A percentile compares a stretch with the other conserved stretches of the same genome.
These are phyloP conservation scores for Meliscaeva auricollis DNA, from an alignment of 2,888 invertebrate species.

Conservation along the genomic window DNA sequence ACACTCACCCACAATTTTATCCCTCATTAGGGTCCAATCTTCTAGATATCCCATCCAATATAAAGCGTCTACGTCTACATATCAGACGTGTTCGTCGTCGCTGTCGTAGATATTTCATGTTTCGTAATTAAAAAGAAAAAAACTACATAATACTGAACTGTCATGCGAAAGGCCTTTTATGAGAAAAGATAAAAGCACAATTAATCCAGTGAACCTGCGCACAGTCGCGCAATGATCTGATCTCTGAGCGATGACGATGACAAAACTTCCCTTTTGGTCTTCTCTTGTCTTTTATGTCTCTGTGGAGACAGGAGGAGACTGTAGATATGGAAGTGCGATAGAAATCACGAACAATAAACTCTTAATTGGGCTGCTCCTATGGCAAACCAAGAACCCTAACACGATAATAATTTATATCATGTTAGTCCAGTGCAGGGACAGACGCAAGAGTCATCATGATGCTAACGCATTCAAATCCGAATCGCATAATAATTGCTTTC, in stretches of 20 bases:
- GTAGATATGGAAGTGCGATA: conserved; percentile 48
- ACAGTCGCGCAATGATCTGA: not conserved
- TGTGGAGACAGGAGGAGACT: not conserved
- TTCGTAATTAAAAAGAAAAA: conserved; percentile 39
- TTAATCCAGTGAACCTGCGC: conserved; percentile 36
- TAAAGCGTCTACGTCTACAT: not conserved
- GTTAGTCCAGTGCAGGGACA: conserved; percentile 38
- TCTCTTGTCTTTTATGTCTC: not conserved
- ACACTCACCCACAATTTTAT: conserved; percentile 22
- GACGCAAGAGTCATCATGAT: not conserved
- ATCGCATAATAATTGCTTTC: conserved; percentile 65
- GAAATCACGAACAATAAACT: conserved; percentile 60
- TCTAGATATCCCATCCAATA: conserved; percentile 27
- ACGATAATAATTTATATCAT: conserved; percentile 62
- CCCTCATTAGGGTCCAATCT: conserved; percentile 24
- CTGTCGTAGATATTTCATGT: conserved; percentile 27
- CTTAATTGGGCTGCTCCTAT: conserved; percentile 62
- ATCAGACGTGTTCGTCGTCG: not conserved
- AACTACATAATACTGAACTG: conserved; percentile 21
- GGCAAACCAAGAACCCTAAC: not conserved
- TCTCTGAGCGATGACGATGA: conserved; percentile 15
- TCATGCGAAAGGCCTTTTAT: conserved; percentile 60
- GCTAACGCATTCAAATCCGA: conserved; percentile 66
- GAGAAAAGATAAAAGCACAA: conserved; percentile 52
- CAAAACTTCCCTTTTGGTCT: conserved; percentile 36